Percentiles rank a stretch among this genome's conserved stretches.
phyloP scores from a whole-genome alignment of 1,140 invertebrate species.

The Lordiphosa collinella region DNA sequence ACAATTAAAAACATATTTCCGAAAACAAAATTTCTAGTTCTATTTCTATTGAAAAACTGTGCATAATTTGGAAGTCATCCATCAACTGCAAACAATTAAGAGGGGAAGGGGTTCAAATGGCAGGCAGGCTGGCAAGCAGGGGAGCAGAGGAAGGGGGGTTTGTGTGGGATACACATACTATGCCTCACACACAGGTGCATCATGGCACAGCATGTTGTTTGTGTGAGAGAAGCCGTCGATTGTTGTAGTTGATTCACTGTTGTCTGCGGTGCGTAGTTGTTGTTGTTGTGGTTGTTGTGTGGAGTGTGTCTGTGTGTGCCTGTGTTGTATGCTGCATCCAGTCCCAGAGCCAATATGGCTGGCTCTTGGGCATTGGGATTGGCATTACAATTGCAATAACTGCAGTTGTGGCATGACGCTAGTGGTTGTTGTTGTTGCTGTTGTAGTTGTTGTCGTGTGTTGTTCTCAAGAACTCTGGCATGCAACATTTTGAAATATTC shows the following conservation, averaged over 20 bases:
- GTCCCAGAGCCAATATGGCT: conserved; percentile 7
- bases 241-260: conserved; percentile 28
- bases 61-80: too few species aligned
- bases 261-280: conserved; percentile 23
- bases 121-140: not conserved
- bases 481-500: conserved; percentile 79
- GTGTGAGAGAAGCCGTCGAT: conserved; percentile 39
- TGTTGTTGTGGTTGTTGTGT: conserved; percentile 17
- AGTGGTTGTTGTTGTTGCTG: conserved; percentile 18
- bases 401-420: conserved; percentile 34
- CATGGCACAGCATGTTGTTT: conserved; percentile 68
- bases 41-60: too few species aligned
- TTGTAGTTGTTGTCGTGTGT: conserved; percentile 16
- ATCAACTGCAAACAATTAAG: too few species aligned
- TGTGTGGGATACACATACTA: conserved; percentile 65
- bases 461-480: conserved; percentile 72
- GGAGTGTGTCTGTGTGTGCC: conserved; percentile 30
- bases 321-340: conserved; percentile 26
- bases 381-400: conserved; percentile 40
- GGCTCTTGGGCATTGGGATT: conserved; percentile 13
- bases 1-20: too few species aligned
- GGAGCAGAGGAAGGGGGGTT: not conserved
- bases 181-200: conserved; percentile 77
- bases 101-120: not conserved
- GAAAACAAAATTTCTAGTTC: too few species aligned